Percentiles rank a stretch among this genome's conserved stretches.
These are phyloP conservation scores for Lithophane leautieri DNA, from an alignment of 2,888 invertebrate genomes.

Conservation along the genomic window DNA sequence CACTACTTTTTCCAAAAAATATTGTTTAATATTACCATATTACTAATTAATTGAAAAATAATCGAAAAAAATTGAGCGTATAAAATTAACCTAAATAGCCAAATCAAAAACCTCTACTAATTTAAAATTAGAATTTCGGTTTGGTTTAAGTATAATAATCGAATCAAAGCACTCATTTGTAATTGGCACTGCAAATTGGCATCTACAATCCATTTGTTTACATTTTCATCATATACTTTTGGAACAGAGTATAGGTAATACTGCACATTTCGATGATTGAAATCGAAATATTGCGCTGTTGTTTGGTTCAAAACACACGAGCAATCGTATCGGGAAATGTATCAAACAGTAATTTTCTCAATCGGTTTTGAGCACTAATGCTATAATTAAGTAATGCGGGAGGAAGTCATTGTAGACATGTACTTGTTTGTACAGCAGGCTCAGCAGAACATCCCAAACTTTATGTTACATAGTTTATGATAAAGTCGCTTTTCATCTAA, in stretches of 20 bases:
- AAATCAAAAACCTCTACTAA: background rate
- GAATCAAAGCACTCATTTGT: background rate
- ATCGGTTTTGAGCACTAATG: background rate
- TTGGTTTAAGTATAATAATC: background rate
- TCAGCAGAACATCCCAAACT: background rate
- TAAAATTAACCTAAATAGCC: too few species aligned
- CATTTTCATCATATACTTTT: background rate
- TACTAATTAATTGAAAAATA: background rate
- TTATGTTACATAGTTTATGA: background rate
- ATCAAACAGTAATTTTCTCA: slow-evolving; percentile 1
- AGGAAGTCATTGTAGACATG: background rate
- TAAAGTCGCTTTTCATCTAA: background rate
- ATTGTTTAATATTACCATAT: background rate
- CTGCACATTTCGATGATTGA: background rate
- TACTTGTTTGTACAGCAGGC: too few species aligned
- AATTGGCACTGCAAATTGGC: background rate
- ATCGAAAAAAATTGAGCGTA: background rate
- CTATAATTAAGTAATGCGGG: background rate
- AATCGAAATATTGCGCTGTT: slow-evolving; percentile 8
- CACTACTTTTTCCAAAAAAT: too few species aligned
- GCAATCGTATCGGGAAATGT: background rate
- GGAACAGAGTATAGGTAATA: background rate
- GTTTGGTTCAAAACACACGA: slow-evolving; percentile 3
- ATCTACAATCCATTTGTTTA: background rate
- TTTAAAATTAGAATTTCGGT: background rate